phyloP scores from a whole-genome alignment of 2,888 invertebrate genomes.

The Glaucopsyche alexis region DNA sequence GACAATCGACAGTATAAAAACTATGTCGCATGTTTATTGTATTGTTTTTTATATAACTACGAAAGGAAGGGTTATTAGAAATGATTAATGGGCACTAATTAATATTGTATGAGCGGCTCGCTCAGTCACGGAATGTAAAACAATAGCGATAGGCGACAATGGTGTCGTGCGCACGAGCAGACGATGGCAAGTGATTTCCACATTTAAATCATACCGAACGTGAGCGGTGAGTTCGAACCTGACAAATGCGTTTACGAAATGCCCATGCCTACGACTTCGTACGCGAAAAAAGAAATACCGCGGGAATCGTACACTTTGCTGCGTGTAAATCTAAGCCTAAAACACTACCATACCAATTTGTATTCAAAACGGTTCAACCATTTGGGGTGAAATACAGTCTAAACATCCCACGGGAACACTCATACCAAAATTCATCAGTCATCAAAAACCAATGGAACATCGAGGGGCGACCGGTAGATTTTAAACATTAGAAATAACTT shows the following conservation, averaged over 20 bases:
- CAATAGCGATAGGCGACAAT: conserved; percentile 19
- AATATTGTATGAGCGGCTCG: conserved; percentile 20
- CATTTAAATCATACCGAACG: conserved; percentile 25
- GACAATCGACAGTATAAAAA: not conserved
- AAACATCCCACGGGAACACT: too few relatives aligned
- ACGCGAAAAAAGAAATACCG: too few relatives aligned
- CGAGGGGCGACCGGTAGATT: not conserved
- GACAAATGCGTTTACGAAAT: conserved; percentile 18
- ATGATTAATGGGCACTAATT: conserved; percentile 22
- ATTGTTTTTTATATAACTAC: not conserved
- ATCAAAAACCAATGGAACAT: not conserved
- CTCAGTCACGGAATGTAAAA: conserved; percentile 20
- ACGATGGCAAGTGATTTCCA: conserved; percentile 16
- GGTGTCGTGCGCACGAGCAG: conserved; percentile 27
- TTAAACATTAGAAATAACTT: too few relatives aligned
- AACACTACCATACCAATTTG: too few relatives aligned
- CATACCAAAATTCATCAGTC: too few relatives aligned
- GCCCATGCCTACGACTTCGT: too few relatives aligned
- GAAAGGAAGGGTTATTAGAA: not conserved
- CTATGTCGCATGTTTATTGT: not conserved
- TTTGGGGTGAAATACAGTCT: too few relatives aligned
- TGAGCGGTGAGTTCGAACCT: not conserved
- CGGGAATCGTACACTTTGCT: too few relatives aligned
- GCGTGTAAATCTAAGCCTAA: too few relatives aligned
- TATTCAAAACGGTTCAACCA: too few relatives aligned